Conservation (phyloP, 2,113 vertebrate species). For the Boleophthalmus pectinirostris region DNA sequence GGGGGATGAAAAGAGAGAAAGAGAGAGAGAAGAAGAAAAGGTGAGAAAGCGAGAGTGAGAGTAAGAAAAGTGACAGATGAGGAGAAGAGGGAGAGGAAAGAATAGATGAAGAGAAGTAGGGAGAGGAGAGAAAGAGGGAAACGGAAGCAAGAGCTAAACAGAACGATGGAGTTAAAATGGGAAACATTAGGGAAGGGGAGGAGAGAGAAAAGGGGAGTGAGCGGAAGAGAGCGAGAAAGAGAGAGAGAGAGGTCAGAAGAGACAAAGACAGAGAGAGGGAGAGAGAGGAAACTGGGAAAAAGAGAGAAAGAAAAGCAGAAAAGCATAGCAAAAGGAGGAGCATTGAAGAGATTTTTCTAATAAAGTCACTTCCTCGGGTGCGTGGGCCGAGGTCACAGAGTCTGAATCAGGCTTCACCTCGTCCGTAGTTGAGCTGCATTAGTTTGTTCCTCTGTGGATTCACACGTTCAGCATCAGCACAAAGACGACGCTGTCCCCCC, state of each 20-base stretch:
- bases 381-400: conserved; percentile 7
- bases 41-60: not conserved
- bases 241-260: not conserved
- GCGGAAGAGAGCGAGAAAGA: no score
- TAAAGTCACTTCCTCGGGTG: not conserved
- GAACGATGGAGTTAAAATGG: not conserved
- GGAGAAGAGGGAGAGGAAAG: no score
- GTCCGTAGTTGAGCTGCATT: conserved; percentile 40
- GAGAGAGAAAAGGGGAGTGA: no score
- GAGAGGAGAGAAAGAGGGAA: not conserved
- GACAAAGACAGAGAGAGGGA: not conserved
- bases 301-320: not conserved
- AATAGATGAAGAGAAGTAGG: no score
- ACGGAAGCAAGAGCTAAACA: no score
- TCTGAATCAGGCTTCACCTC: conserved; percentile 26
- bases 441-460: conserved; percentile 17
- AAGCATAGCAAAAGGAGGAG: not conserved
- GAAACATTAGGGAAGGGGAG: not conserved
- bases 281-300: no score
- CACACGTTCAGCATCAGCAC: not conserved
- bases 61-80: no score
- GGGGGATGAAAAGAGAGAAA: not conserved
- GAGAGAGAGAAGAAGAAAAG: not conserved
- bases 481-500: not conserved
- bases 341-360: conserved; percentile 22